Conservation (phyloP, 1,140 invertebrate species). For the Drosophila watanabei region DNA sequence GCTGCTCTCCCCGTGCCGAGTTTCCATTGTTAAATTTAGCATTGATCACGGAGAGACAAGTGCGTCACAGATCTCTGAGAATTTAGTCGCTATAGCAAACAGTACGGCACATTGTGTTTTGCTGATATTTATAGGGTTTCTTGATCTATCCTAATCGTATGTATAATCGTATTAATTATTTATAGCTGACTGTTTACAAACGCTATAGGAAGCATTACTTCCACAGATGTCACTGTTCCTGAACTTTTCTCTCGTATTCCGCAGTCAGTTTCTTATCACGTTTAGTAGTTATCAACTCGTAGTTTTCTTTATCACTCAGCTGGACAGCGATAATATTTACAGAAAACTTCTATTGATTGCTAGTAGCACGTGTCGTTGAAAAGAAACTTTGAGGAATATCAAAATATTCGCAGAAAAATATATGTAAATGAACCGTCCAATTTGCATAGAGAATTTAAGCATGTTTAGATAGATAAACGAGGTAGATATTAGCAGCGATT, state of each 20-base stretch:
- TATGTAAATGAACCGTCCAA: conserved; percentile 25
- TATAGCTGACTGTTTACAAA: conserved; percentile 28
- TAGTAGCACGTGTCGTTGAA: conserved; percentile 11
- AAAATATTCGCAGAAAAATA: not conserved
- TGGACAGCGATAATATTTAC: conserved; percentile 27
- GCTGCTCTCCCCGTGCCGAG: conserved; percentile 2
- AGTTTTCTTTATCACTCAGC: conserved; percentile 25
- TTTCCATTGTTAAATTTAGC: conserved; percentile 53
- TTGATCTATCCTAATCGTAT: conserved; percentile 48
- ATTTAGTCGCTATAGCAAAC: conserved; percentile 17
- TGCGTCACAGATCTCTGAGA: conserved; percentile 48
- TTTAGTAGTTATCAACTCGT: conserved; percentile 20
- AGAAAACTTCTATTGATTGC: conserved; percentile 26
- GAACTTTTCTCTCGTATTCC: not conserved
- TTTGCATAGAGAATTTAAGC: conserved; percentile 27
- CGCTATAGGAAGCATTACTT: conserved; percentile 5
- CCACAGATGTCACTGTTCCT: not conserved
- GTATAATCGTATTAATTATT: conserved; percentile 21
- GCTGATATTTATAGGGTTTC: conserved; percentile 47
- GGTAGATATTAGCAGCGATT: not conserved
- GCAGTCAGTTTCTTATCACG: conserved; percentile 12
- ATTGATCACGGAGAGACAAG: conserved; percentile 29
- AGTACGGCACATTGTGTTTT: not conserved
- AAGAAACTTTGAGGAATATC: not conserved
- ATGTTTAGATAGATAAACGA: conserved; percentile 32